These are phyloP conservation scores for Phylloscopus trochilus DNA, from an alignment of 2,113 vertebrate species.

Conservation along the genomic window DNA sequence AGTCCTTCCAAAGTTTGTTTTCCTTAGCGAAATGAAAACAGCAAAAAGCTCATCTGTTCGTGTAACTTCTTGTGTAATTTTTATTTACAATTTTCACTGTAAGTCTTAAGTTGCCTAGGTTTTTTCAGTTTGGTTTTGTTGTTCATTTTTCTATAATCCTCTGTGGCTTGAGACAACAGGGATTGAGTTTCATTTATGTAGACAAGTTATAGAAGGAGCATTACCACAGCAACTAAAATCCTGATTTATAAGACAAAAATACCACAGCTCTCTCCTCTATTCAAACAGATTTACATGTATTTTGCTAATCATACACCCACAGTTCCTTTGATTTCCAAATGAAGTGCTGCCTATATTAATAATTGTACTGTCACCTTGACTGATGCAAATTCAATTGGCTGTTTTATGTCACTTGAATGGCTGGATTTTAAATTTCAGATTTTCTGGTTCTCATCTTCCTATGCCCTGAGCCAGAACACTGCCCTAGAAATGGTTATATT, in stretches of 20 bases:
- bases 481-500: background rate
- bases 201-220: constrained; percentile 4
- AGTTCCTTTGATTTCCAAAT: constrained; percentile 15
- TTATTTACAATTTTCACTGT: background rate
- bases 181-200: background rate
- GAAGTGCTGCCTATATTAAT: background rate
- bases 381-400: background rate
- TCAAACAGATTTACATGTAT: constrained; percentile 25
- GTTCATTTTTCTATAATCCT: constrained; percentile 27
- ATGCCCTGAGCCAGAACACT: background rate
- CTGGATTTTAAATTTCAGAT: background rate
- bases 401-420: background rate
- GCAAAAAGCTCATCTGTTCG: background rate
- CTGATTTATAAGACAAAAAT: constrained; percentile 16
- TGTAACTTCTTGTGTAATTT: background rate
- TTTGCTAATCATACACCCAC: background rate
- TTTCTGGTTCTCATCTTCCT: background rate
- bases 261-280: background rate
- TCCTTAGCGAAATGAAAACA: background rate
- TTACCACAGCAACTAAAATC: constrained; percentile 26
- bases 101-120: background rate
- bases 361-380: background rate
- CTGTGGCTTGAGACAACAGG: background rate
- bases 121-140: background rate
- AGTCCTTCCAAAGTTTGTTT: constrained; percentile 20